These are phyloP conservation scores for Polyergus mexicanus DNA, from an alignment of 1,140 invertebrate species.

Conservation along the genomic window DNA sequence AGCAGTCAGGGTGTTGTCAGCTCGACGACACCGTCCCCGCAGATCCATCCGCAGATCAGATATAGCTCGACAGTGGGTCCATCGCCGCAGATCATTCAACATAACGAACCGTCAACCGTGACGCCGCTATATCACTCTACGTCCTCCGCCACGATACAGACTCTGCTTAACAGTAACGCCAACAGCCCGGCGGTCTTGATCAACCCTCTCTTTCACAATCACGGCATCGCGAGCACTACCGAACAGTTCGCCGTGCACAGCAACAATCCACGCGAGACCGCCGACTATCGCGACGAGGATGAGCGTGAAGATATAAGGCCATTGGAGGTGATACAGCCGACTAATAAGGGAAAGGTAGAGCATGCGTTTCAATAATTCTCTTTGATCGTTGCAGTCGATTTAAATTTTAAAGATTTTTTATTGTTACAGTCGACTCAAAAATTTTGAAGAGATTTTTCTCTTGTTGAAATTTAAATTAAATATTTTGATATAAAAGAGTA, in stretches of 20 bases:
- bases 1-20: slow-evolving; percentile 83
- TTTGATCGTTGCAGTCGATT: neutral
- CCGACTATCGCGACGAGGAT: slow-evolving; percentile 77
- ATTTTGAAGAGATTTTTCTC: too few species aligned
- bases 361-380: neutral
- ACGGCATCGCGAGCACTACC: slow-evolving; percentile 81
- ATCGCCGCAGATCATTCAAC: slow-evolving; percentile 78
- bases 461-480: too few species aligned
- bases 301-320: slow-evolving; percentile 75
- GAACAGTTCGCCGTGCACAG: slow-evolving; percentile 81
- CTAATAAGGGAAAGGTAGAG: slow-evolving; percentile 83
- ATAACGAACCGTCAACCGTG: slow-evolving; percentile 81
- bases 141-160: slow-evolving; percentile 81
- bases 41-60: slow-evolving; percentile 80
- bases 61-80: slow-evolving; percentile 79
- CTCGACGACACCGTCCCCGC: slow-evolving; percentile 77
- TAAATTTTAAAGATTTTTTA: too few species aligned
- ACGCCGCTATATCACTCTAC: slow-evolving; percentile 81
- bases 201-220: slow-evolving; percentile 83
- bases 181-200: slow-evolving; percentile 78
- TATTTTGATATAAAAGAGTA: too few species aligned
- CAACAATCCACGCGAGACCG: slow-evolving; percentile 82
- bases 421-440: too few species aligned
- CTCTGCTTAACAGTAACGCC: slow-evolving; percentile 80
- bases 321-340: slow-evolving; percentile 82